Evolutionary conservation across 2,888 invertebrate genomes (phyloP).

Genomic region (Abrostola tripartita): DNA sequence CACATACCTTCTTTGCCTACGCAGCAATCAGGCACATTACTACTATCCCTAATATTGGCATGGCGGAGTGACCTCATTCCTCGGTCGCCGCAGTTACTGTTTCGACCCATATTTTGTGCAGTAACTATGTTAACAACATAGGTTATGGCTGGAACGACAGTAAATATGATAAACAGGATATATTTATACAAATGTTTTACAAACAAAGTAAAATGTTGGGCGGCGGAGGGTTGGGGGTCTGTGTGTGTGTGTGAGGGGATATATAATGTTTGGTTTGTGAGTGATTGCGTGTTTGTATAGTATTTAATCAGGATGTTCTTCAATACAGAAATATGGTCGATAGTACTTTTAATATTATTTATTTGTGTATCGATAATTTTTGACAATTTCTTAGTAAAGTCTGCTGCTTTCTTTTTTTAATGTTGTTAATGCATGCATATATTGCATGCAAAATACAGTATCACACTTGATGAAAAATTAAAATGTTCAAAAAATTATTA

Average conservation of each 20-base stretch:
- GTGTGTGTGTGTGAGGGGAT: not conserved
- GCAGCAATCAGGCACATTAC: conserved; percentile 43
- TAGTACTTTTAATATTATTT: no score
- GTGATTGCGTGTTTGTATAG: not conserved
- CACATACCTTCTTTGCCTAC: conserved; percentile 43
- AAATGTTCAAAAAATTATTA: not conserved
- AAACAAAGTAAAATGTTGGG: conserved; percentile 44
- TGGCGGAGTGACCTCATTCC: conserved; percentile 47
- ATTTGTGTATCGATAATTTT: no score
- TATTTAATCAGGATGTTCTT: not conserved
- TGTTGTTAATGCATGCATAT: no score
- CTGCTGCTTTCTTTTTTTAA: no score
- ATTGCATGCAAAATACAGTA: no score
- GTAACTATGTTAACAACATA: conserved; percentile 45
- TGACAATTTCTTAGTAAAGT: no score
- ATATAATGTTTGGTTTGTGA: not conserved
- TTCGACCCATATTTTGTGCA: conserved; percentile 37
- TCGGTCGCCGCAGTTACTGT: conserved; percentile 16
- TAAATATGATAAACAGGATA: conserved; percentile 57
- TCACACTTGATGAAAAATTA: no score
- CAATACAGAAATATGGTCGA: no score
- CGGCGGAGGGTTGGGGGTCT: not conserved
- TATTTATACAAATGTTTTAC: conserved; percentile 55
- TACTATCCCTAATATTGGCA: conserved; percentile 39
- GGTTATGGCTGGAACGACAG: conserved; percentile 42